A percentile compares a stretch with the other conserved stretches of the same genome.
Evolutionary conservation across 1,140 invertebrate genomes (phyloP).

Genomic region (Zaprionus camerounensis): DNA sequence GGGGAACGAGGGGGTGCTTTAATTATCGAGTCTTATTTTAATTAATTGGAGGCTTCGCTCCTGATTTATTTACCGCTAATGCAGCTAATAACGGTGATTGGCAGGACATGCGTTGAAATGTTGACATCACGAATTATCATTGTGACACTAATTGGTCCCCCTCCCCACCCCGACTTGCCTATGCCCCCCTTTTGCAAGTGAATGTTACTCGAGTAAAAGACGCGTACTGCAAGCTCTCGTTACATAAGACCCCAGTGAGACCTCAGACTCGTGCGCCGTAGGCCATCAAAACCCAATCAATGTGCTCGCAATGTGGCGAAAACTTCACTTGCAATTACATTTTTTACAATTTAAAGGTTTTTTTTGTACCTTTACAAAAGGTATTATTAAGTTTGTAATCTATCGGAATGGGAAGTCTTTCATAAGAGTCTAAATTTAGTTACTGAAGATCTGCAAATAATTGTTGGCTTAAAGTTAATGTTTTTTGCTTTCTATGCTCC

Average conservation of each 20-base stretch:
- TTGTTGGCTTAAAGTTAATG: too few species aligned
- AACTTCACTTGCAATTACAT: constrained; percentile 4
- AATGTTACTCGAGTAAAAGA: neutral
- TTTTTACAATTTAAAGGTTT: neutral
- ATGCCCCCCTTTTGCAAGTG: neutral
- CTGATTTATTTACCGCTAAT: constrained; percentile 29
- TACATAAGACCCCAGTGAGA: constrained; percentile 2
- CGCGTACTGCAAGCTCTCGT: constrained; percentile 16
- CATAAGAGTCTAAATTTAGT: neutral
- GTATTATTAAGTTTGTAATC: neutral
- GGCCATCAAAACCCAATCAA: constrained; percentile 48
- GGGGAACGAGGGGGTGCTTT: constrained; percentile 7
- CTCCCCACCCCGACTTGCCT: neutral
- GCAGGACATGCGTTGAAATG: constrained; percentile 35
- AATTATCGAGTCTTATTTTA: constrained; percentile 38
- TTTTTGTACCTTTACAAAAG: neutral
- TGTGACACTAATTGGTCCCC: constrained; percentile 46
- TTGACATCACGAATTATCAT: constrained; percentile 63
- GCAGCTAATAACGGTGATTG: constrained; percentile 63
- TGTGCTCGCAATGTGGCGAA: constrained; percentile 15
- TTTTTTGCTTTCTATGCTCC: too few species aligned
- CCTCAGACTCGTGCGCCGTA: neutral
- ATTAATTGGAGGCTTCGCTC: constrained; percentile 43
- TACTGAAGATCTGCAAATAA: neutral
- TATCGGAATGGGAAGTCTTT: neutral